A percentile compares a stretch with the other conserved stretches of the same genome.
Evolutionary conservation across 92 coral and sea anemone genomes (phyloP).

Genomic region (Bergia puertoricense): DNA sequence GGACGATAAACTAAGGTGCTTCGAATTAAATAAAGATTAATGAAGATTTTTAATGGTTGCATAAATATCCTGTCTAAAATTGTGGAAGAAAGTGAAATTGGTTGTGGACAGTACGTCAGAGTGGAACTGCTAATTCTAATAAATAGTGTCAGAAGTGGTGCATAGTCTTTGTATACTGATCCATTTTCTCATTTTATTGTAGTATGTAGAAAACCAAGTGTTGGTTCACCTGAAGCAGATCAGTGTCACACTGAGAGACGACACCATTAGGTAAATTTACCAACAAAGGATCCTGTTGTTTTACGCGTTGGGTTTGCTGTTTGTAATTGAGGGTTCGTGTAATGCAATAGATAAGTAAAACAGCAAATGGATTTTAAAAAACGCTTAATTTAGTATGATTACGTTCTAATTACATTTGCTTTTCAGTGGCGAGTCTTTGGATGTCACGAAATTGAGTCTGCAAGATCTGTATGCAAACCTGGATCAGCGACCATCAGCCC

Average conservation of each 20-base stretch:
- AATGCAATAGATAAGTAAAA: no score
- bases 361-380: no score
- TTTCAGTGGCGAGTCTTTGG: constrained; percentile 47
- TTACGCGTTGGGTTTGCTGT: not conserved
- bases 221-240: constrained; percentile 80
- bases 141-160: no score
- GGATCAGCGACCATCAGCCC: constrained; percentile 93
- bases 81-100: not conserved
- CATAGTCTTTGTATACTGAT: not conserved
- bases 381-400: not conserved
- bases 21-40: no score
- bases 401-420: not conserved
- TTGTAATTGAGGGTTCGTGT: no score
- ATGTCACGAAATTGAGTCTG: constrained; percentile 72
- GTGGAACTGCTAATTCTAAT: not conserved
- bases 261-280: constrained; percentile 47
- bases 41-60: no score
- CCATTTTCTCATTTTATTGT: not conserved
- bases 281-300: not conserved
- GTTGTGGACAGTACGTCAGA: not conserved
- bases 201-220: constrained; percentile 93
- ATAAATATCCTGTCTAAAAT: not conserved
- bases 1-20: no score
- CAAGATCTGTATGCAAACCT: constrained; percentile 84
- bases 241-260: constrained; percentile 78